These are phyloP conservation scores for Hofmannophila pseudospretella DNA, from an alignment of 2,888 invertebrate genomes.

Conservation along the genomic window DNA sequence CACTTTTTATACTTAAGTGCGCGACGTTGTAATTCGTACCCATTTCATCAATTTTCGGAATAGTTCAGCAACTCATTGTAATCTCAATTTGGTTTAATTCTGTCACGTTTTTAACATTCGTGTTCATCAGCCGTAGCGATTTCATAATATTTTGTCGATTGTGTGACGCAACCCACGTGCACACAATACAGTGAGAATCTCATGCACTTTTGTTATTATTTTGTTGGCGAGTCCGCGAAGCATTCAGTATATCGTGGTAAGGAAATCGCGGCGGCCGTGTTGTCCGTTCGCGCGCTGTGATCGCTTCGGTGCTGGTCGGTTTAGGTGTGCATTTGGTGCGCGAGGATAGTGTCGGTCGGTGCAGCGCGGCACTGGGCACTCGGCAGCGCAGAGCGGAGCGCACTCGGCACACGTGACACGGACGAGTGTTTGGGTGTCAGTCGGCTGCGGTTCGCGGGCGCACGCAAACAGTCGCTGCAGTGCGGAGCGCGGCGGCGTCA, in stretches of 20 bases:
- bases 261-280: slow-evolving; percentile 59
- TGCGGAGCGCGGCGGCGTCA: slow-evolving; percentile 58
- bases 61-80: slow-evolving; percentile 50
- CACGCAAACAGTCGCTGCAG: slow-evolving; percentile 61
- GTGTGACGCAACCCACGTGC: slow-evolving; percentile 76
- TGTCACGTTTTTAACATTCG: slow-evolving; percentile 41
- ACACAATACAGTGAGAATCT: slow-evolving; percentile 68
- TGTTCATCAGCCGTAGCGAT: slow-evolving; percentile 34
- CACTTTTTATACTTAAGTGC: slow-evolving; percentile 52
- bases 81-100: slow-evolving; percentile 47
- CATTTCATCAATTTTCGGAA: slow-evolving; percentile 61
- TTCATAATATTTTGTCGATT: slow-evolving; percentile 46
- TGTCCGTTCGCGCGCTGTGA: slow-evolving; percentile 47
- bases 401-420: slow-evolving; percentile 62
- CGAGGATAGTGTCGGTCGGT: slow-evolving; percentile 43
- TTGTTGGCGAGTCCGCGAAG: slow-evolving; percentile 81
- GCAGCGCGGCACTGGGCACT: too few relatives aligned
- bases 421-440: slow-evolving; percentile 69
- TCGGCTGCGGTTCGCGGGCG: slow-evolving; percentile 57
- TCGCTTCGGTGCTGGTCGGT: slow-evolving; percentile 36
- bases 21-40: slow-evolving; percentile 61
- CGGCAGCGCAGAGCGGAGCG: slow-evolving; percentile 41
- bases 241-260: slow-evolving; percentile 57
- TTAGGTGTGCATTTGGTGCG: slow-evolving; percentile 50
- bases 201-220: slow-evolving; percentile 86